Conservation (phyloP, 2,113 vertebrate species). For the Urocitellus parryii region DNA sequence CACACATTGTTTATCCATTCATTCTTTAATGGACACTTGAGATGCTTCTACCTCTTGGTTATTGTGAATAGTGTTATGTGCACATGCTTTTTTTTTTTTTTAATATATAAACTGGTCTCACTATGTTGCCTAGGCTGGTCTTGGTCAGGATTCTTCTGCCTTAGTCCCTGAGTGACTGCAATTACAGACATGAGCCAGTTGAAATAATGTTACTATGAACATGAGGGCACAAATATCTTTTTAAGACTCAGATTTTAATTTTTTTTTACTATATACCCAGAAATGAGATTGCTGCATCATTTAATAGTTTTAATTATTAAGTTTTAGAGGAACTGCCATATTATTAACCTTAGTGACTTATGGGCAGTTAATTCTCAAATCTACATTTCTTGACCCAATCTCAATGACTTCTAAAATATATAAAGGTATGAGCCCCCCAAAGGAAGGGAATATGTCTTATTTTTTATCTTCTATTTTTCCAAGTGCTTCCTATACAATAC, state of each 20-base stretch:
- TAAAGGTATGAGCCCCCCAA: not conserved
- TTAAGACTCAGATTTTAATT: not conserved
- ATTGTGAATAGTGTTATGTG: not conserved
- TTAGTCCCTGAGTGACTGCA: no score
- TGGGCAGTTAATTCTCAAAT: slow-evolving; percentile 18
- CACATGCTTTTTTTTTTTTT: no score
- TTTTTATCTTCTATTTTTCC: not conserved
- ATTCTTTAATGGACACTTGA: not conserved
- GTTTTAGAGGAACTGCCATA: not conserved
- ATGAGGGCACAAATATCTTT: not conserved
- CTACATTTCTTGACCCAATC: not conserved
- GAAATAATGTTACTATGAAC: no score
- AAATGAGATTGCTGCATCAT: not conserved
- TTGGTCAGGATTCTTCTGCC: no score
- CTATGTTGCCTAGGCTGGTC: no score
- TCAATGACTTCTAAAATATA: slow-evolving; percentile 15
- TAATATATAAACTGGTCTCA: no score
- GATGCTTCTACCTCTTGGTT: not conserved
- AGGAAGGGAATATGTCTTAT: not conserved
- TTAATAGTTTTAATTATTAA: not conserved
- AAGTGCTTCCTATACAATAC: not conserved
- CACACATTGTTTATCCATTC: not conserved
- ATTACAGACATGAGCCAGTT: not conserved
- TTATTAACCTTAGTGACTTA: not conserved
- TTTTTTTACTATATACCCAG: not conserved